Evolutionary conservation across 2,888 invertebrate species (phyloP).

Genomic region (Nebria salina): DNA sequence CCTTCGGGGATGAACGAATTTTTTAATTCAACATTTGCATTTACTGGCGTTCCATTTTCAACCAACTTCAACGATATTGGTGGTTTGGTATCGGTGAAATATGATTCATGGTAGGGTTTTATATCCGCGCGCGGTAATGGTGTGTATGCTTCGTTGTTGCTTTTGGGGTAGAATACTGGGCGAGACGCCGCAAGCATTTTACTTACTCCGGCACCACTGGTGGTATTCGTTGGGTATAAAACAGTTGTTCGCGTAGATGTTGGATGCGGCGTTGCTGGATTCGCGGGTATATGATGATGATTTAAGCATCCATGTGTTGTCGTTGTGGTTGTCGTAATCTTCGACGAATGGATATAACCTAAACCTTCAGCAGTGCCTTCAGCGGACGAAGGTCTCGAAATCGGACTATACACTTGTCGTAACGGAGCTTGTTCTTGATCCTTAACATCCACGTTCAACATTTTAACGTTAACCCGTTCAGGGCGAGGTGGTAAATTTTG

Average conservation of each 20-base stretch:
- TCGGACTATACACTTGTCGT: slow-evolving; percentile 66
- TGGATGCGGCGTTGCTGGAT: slow-evolving; percentile 51
- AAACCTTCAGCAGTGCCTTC: slow-evolving; percentile 57
- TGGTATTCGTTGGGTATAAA: slow-evolving; percentile 52
- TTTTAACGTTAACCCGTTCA: slow-evolving; percentile 68
- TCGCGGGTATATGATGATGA: slow-evolving; percentile 40
- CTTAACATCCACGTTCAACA: slow-evolving; percentile 58
- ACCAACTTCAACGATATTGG: slow-evolving; percentile 56
- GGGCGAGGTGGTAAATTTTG: slow-evolving; percentile 69
- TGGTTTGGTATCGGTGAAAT: slow-evolving; percentile 72
- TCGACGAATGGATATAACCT: slow-evolving; percentile 59
- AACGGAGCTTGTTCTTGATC: slow-evolving; percentile 54
- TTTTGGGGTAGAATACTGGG: slow-evolving; percentile 53
- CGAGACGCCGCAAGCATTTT: slow-evolving; percentile 50
- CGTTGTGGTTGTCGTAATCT: slow-evolving; percentile 50
- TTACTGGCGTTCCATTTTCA: slow-evolving; percentile 40
- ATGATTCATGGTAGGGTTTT: slow-evolving; percentile 77
- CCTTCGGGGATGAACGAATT: slow-evolving; percentile 67
- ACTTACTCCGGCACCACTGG: slow-evolving; percentile 24
- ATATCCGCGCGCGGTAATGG: slow-evolving; percentile 76
- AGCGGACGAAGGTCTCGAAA: slow-evolving; percentile 67
- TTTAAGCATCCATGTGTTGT: slow-evolving; percentile 49
- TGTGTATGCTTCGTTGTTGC: slow-evolving; percentile 61
- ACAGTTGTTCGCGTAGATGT: slow-evolving; percentile 59
- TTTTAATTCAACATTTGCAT: slow-evolving; percentile 49